A percentile compares a stretch with the other conserved stretches of the same genome.
These are phyloP conservation scores for Acrocephalus kingi DNA, from an alignment of 2,113 vertebrate genomes.

Conservation along the genomic window DNA sequence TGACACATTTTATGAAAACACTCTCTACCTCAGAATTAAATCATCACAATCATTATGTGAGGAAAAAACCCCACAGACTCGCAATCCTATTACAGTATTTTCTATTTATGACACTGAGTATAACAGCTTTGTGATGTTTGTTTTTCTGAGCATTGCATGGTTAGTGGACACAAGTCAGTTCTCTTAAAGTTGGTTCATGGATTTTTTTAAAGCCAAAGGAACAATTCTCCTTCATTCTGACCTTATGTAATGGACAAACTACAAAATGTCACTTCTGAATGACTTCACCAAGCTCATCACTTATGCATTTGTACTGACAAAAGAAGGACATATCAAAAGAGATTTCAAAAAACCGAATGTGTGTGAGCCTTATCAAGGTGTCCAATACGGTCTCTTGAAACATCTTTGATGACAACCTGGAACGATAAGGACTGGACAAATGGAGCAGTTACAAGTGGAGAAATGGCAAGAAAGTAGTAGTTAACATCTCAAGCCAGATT, in stretches of 20 bases:
- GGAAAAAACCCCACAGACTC: background rate
- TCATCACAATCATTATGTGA: background rate
- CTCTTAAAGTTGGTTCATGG: background rate
- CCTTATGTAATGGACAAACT: background rate
- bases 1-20: background rate
- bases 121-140: background rate
- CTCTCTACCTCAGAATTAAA: background rate
- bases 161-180: background rate
- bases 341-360: background rate
- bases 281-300: background rate
- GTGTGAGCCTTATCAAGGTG: background rate
- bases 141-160: background rate
- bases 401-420: background rate
- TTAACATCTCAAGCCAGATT: background rate
- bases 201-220: background rate
- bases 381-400: background rate
- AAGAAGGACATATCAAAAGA: background rate
- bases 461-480: background rate
- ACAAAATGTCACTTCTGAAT: background rate
- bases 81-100: background rate
- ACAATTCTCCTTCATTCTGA: background rate
- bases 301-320: background rate
- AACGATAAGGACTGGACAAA: background rate
- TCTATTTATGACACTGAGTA: background rate
- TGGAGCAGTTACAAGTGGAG: background rate